A percentile compares a stretch with the other conserved stretches of the same genome.
Conservation (phyloP, 2,888 invertebrate species). For the Drosophila basisetae region DNA sequence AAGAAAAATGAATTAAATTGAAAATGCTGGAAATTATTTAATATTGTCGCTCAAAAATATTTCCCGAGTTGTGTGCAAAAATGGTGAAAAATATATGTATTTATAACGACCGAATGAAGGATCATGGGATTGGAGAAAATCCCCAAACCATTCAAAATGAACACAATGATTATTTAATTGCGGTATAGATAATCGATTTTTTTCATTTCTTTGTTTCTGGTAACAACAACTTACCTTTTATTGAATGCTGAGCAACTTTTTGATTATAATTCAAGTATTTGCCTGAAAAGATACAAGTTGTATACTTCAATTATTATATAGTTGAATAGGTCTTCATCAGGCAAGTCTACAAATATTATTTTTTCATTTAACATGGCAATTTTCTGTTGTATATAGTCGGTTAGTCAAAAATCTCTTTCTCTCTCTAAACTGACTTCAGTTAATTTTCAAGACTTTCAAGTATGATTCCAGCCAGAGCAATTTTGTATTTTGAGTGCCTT, state of each 20-base stretch:
- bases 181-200: neutral
- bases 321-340: neutral
- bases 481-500: neutral
- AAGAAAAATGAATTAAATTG: constrained; percentile 42
- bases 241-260: neutral
- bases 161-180: neutral
- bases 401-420: neutral
- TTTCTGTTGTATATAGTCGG: neutral
- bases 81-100: constrained; percentile 10
- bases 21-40: constrained; percentile 44
- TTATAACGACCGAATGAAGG: constrained; percentile 6
- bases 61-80: neutral
- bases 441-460: neutral
- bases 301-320: neutral
- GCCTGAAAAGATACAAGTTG: constrained; percentile 21
- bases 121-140: neutral
- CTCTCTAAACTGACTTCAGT: neutral
- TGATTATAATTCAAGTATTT: neutral
- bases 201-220: neutral
- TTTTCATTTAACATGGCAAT: neutral
- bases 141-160: no score
- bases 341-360: neutral
- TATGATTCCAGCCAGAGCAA: neutral
- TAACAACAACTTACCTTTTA: constrained; percentile 15
- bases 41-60: neutral